Evolutionary conservation across 2,113 vertebrate genomes (phyloP), one percentile per base, ranked within the genome.

Genomic region (Misgurnus mizolepis): DNA sequence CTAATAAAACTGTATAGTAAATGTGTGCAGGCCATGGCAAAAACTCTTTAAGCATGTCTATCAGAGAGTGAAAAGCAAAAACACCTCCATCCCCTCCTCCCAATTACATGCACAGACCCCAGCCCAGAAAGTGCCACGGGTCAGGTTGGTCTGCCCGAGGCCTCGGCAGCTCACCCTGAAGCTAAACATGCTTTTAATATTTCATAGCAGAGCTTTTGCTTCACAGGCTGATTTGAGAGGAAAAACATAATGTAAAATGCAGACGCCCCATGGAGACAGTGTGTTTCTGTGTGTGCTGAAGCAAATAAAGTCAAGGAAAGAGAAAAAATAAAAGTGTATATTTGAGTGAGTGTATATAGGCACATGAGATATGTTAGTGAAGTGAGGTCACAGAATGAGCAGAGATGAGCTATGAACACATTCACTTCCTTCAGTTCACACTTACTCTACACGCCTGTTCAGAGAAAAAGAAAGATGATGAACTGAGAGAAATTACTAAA

Each of bases 121-220:
- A 3, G 68, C 47, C 50, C 50, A 75, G 79, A 74, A 62, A 58
- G 62, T 17, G 41, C 40, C 60, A 60, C 11, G 14, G 47, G 47
- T 34, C 67, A 70, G 22, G n/a, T 18, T 11, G 62, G 40, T 67
- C 27, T 66, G 85, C 84, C 80, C 80, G 70, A 85, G 88, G 85
- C 85, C 66, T 82, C 62, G 84, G 62, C 72, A 80, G 80, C 67
- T 18, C 73, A 47, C 61, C 6, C 50, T 60, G 45, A 72, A 76
- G 84, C 53, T 83, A 79, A 82, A 81, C 70, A 27, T 47, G 27
- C n/a, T 82, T 87, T 88, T 58, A 78, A 85, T 88, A 83, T 89
- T 85, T 88, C 68, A 89, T 71, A 81, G 66, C 56, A 71, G 83
- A 62, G 75, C 80, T 86, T 88, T 89, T 60, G 64, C 64, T 56